A percentile compares a stretch with the other conserved stretches of the same genome.
Evolutionary conservation across 2,888 invertebrate species (phyloP).

Genomic region (Agonopterix heracliana): DNA sequence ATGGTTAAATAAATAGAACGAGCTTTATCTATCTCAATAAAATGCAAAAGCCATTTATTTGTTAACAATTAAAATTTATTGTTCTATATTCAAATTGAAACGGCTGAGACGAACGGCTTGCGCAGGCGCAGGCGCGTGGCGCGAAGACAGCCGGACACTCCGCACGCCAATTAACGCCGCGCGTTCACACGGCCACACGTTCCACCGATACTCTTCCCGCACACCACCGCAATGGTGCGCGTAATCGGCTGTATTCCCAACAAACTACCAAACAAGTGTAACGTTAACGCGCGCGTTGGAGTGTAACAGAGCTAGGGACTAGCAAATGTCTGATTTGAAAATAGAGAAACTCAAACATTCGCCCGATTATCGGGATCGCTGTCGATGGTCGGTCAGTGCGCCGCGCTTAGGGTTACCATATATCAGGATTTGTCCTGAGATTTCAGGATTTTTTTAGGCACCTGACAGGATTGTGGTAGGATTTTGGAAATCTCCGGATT

Average conservation of each 20-base stretch:
- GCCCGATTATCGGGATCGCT: slow-evolving; percentile 69
- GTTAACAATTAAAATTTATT: slow-evolving; percentile 38
- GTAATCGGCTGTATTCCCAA: slow-evolving; percentile 17
- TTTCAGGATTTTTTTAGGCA: too few relatives aligned
- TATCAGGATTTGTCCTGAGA: too few relatives aligned
- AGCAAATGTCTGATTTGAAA: slow-evolving; percentile 59
- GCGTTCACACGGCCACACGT: slow-evolving; percentile 59
- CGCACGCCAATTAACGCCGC: slow-evolving; percentile 67
- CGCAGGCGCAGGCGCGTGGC: slow-evolving; percentile 57
- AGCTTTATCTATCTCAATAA: slow-evolving; percentile 1
- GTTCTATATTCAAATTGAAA: slow-evolving; percentile 48
- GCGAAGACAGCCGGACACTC: slow-evolving; percentile 61
- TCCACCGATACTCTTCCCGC: slow-evolving; percentile 38
- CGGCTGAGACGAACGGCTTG: slow-evolving; percentile 16
- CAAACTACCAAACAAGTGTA: slow-evolving; percentile 25
- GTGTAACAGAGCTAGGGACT: slow-evolving; percentile 28
- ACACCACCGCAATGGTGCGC: slow-evolving; percentile 26
- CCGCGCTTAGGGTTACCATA: slow-evolving; percentile 24
- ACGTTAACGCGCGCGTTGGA: slow-evolving; percentile 47
- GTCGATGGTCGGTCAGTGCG: slow-evolving; percentile 72
- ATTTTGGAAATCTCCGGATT: too few relatives aligned
- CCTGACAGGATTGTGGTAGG: too few relatives aligned
- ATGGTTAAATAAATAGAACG: too few relatives aligned
- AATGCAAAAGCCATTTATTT: slow-evolving; percentile 12
- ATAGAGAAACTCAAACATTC: slow-evolving; percentile 73